A percentile compares a stretch with the other conserved stretches of the same genome.
Conservation (phyloP, 2,888 invertebrate genomes). For the Phalera bucephala region DNA sequence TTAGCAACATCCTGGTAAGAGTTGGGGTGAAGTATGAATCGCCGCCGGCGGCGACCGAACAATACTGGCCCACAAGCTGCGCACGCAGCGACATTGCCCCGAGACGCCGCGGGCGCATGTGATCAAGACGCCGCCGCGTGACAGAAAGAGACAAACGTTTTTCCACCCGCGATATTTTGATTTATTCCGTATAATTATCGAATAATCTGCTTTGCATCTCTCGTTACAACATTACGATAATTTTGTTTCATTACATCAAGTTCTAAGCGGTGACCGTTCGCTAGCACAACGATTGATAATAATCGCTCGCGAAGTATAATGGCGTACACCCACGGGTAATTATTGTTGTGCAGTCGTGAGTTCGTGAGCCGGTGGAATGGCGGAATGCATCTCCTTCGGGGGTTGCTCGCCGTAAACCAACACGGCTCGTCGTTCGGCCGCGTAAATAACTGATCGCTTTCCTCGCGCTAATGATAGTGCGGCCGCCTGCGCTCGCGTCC, state of each 20-base stretch:
- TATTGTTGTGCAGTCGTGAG: constrained; percentile 83
- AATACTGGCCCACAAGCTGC: constrained; percentile 57
- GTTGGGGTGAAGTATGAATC: constrained; percentile 74
- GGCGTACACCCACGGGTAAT: constrained; percentile 83
- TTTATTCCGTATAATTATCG: constrained; percentile 80
- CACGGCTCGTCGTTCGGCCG: constrained; percentile 59
- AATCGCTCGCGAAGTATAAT: constrained; percentile 82
- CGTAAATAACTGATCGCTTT: constrained; percentile 81
- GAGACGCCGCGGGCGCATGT: constrained; percentile 49
- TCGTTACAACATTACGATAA: constrained; percentile 81
- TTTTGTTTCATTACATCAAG: constrained; percentile 76
- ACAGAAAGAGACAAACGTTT: constrained; percentile 47
- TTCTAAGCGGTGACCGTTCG: constrained; percentile 79
- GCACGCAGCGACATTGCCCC: constrained; percentile 54
- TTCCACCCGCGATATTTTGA: constrained; percentile 69
- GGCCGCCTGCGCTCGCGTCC: constrained; percentile 63
- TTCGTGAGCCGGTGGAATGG: constrained; percentile 78
- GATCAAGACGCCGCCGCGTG: constrained; percentile 43
- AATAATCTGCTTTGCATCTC: constrained; percentile 82
- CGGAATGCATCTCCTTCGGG: constrained; percentile 83
- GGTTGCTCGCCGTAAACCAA: constrained; percentile 79
- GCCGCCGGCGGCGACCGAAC: constrained; percentile 68
- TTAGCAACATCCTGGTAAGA: constrained; percentile 78
- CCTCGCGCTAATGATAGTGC: constrained; percentile 79
- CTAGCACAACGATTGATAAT: constrained; percentile 81